A percentile compares a stretch with the other conserved stretches of the same genome.
Evolutionary conservation across 2,113 vertebrate genomes (phyloP).

Genomic region (Puffinus mauretanicus): DNA sequence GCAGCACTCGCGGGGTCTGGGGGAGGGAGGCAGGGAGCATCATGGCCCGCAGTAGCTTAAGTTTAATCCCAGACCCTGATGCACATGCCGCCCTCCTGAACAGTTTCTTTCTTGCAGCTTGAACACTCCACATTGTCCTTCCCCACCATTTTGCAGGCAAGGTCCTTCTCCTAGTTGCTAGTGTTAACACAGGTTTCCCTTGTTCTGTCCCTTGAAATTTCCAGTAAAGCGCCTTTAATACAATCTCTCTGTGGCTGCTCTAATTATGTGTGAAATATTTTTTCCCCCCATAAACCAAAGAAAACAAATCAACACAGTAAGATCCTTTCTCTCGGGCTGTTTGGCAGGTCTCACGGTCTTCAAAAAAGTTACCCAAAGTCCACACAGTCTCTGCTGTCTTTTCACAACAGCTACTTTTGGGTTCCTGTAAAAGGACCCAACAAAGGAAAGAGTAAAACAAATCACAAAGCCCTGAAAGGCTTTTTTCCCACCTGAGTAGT

Average conservation of each 20-base stretch:
- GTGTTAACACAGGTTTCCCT: conserved; percentile 75
- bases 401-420: conserved; percentile 46
- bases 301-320: conserved; percentile 79
- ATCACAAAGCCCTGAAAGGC: conserved; percentile 28
- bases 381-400: conserved; percentile 46
- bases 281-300: conserved; percentile 74
- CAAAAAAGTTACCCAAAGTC: conserved; percentile 47
- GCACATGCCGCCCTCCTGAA: conserved; percentile 43
- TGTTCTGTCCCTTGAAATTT: conserved; percentile 77
- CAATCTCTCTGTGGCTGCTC: conserved; percentile 74
- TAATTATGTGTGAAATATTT: conserved; percentile 84
- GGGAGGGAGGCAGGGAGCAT: background rate
- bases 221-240: conserved; percentile 78
- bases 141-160: conserved; percentile 24
- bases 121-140: conserved; percentile 63
- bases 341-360: conserved; percentile 51
- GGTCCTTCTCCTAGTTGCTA: conserved; percentile 55
- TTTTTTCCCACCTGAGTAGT: background rate
- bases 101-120: conserved; percentile 61
- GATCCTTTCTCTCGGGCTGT: conserved; percentile 66
- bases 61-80: conserved; percentile 39
- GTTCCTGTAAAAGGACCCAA: conserved; percentile 40
- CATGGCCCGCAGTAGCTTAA: background rate
- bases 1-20: background rate
- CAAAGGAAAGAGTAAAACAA: conserved; percentile 55